Evolutionary conservation across 2,888 invertebrate genomes (phyloP).

Genomic region (Phrixothrix hirtus): DNA sequence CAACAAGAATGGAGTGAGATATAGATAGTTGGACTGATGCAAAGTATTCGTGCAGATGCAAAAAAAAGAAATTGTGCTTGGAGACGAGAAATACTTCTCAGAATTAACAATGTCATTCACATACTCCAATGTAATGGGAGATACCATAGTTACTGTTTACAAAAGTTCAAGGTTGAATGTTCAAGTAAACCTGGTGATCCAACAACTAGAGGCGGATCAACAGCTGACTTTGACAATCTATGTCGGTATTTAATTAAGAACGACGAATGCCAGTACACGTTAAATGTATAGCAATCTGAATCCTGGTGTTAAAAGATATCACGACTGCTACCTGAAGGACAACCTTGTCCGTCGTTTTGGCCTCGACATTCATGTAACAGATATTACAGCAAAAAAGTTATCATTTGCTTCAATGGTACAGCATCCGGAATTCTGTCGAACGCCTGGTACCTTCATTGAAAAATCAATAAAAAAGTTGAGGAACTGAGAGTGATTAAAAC

Average conservation of each 20-base stretch:
- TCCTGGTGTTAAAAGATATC: not conserved
- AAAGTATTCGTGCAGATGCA: no score
- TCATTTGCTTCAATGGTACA: not conserved
- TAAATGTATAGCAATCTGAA: not conserved
- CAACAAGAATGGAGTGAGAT: no score
- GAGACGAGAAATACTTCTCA: no score
- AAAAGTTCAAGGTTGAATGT: not conserved
- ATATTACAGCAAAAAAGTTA: not conserved
- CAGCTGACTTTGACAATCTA: no score
- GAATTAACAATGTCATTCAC: not conserved
- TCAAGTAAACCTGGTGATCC: not conserved
- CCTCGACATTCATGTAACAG: not conserved
- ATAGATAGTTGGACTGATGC: no score
- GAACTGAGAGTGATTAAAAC: not conserved
- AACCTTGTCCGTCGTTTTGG: not conserved
- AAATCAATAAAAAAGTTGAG: not conserved
- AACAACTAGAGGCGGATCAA: not conserved
- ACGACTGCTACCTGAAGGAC: not conserved
- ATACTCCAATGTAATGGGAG: not conserved
- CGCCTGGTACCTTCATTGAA: not conserved
- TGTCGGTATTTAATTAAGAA: not conserved
- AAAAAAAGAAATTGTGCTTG: no score
- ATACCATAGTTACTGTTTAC: not conserved
- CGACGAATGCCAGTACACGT: no score
- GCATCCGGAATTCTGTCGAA: not conserved